These are phyloP conservation scores for Cryptosula pallasiana DNA, from an alignment of 2,888 invertebrate species.

Conservation along the genomic window DNA sequence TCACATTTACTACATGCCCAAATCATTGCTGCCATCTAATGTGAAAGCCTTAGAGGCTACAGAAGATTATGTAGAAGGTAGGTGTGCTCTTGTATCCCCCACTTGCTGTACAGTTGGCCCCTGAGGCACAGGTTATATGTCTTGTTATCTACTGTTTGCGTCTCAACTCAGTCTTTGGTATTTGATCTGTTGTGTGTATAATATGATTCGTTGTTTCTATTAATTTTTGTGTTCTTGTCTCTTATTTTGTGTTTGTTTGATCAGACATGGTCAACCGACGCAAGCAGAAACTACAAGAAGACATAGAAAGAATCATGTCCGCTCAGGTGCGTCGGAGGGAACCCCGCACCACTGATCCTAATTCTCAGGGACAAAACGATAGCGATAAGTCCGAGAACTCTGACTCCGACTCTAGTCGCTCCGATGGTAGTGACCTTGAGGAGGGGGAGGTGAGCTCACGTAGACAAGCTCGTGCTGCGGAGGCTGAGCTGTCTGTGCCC, in stretches of 20 bases:
- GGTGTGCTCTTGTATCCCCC: too few species aligned
- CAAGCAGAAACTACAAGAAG: constrained; percentile 7
- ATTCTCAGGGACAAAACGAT: not conserved
- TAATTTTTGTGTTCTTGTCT: too few species aligned
- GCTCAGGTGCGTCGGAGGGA: not conserved
- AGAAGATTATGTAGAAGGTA: constrained; percentile 14
- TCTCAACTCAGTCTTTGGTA: too few species aligned
- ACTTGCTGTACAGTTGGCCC: too few species aligned
- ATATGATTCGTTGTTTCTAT: too few species aligned
- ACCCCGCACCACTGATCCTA: not conserved
- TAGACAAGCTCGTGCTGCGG: not conserved
- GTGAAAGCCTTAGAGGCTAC: constrained; percentile 16
- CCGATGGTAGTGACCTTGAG: constrained; percentile 6
- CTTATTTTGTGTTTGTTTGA: not conserved
- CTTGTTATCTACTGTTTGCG: too few species aligned
- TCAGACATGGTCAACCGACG: not conserved
- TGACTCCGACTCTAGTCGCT: not conserved
- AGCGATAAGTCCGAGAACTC: not conserved
- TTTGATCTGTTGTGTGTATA: too few species aligned
- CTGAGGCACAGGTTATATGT: too few species aligned
- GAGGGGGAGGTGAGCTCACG: not conserved
- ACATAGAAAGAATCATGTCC: constrained; percentile 1
- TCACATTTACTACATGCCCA: constrained; percentile 23
- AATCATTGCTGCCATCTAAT: constrained; percentile 17
- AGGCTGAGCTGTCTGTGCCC: not conserved